Evolutionary conservation across 2,113 vertebrate species (phyloP), one percentile per base, ranked within the genome.

Genomic region (Zingel zingel): DNA sequence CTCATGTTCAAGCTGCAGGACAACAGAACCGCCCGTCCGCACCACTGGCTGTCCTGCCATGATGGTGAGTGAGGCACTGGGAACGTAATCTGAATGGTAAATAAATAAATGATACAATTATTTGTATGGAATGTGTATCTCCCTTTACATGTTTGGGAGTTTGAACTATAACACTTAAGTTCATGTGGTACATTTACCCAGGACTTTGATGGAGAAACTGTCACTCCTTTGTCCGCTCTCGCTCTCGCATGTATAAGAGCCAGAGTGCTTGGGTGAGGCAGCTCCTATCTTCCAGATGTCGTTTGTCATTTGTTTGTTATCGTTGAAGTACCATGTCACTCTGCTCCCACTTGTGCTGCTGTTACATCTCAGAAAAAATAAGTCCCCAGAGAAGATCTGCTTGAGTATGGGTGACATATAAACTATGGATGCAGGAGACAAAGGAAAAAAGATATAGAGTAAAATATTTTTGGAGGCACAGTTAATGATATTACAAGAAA

Each of bases 191-290:
- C 7, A 79, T 67, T 90, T 71, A 93, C 88, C 77, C 5, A 0
- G 12, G 54, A 89, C 77, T 0, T 0, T 0, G 50, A 91, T 27
- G 1, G 0, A 0, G 0, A 79, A 0, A 1, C 0, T 0, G 0
- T 66, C 48, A 39, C 90, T 93, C 13, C 1, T 67, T 53, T 3
- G 0, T 1, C n/a, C 11, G 1, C 39, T 43, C 6, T 43, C 19
- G 39, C 0, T 27, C 59, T 76, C 51, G 57, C 90, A 93, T 0
- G 0, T 1, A 63, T 88, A 93, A 1, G 0, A 0, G 16, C 82
- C 90, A 0, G 81, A 48, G 59, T 85, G 1, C 0, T 5, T 0
- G 3, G 16, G 1, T 7, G 13, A 0, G 8, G 74, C 71, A 3
- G 21, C 43, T 27, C 14, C 0, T 13, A 88, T 80, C 66, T 13